phyloP scores from a whole-genome alignment of 2,888 invertebrate species.

The Calameuta filiformis region DNA sequence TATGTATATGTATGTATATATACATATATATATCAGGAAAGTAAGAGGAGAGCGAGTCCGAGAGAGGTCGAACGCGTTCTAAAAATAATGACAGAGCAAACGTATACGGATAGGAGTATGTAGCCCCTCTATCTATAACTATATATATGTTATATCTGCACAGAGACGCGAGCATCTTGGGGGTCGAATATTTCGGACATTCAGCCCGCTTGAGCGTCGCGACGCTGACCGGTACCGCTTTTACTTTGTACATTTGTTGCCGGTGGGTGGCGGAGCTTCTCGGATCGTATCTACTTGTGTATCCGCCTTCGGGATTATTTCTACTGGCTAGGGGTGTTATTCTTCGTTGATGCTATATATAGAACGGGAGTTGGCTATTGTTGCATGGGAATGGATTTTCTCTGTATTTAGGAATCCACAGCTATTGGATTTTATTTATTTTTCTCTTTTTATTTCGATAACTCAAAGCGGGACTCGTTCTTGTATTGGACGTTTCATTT shows the following conservation, averaged over 20 bases:
- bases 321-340: background rate
- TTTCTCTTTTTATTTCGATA: too few species aligned
- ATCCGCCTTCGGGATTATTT: background rate
- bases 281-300: background rate
- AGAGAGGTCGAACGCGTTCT: constrained; percentile 27
- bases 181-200: background rate
- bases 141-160: background rate
- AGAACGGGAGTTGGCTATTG: too few species aligned
- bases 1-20: too few species aligned
- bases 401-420: too few species aligned
- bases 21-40: constrained; percentile 26
- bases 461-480: too few species aligned
- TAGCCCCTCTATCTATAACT: background rate
- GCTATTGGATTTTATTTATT: too few species aligned
- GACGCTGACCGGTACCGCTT: background rate
- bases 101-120: constrained; percentile 13
- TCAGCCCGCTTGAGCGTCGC: background rate
- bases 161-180: background rate
- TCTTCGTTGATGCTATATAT: background rate
- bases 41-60: constrained; percentile 38
- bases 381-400: too few species aligned
- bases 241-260: background rate
- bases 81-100: constrained; percentile 44
- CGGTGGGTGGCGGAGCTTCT: background rate
- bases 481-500: too few species aligned